Base-by-base conservation (phyloP, 1,140 invertebrate genomes). In the Proales similis region DNA sequence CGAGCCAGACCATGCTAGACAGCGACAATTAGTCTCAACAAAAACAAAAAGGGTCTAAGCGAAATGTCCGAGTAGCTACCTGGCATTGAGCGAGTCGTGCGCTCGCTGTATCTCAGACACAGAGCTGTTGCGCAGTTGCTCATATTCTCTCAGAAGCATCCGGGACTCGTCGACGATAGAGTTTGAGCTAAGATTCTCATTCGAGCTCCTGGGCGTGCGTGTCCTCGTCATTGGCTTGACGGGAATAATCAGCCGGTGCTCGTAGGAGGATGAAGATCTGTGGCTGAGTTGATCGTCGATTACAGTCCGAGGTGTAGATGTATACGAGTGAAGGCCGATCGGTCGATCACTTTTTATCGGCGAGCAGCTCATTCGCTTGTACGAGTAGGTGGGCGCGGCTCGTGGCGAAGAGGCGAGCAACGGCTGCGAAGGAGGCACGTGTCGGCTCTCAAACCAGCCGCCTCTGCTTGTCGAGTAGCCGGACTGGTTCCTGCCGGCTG, bases 61-160 rank as follows among this genome's bases (percentile, higher is more conserved):
- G 14, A 36, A 36, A n/a, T n/a, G n/a, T n/a, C n/a, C n/a, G 9
- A 36, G 14, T 36, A 9, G 9, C 14, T 36, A 36, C 33, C 33
- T 57, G 19, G 51, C 51, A 17, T 57, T 57, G 4, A 57, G 22
- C 6, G 51, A 57, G 27, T 57, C 51, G 12, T 57, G 51, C 17
- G 51, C 51, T 11, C 51, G 17, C 29, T 57, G 51, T 9, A 57
- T 57, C 27, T 57, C 51, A 7, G 51, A 57, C 9, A 57, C 51
- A 9, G 51, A 57, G 22, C 45, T 42, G 24, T 42, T 57, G 39
- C 51, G 29, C 19, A 57, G 22, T 24, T 57, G 51, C 45, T 57
- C 51, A 39, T 57, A 57, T 26, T 57, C 51, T 57, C 45, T 57
- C 17, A 57, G 36, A 7, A 57, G 32, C 11, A 57, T 14, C 29